Evolutionary conservation across 2,888 invertebrate genomes (phyloP).

Genomic region (Synanthedon vespiformis): DNA sequence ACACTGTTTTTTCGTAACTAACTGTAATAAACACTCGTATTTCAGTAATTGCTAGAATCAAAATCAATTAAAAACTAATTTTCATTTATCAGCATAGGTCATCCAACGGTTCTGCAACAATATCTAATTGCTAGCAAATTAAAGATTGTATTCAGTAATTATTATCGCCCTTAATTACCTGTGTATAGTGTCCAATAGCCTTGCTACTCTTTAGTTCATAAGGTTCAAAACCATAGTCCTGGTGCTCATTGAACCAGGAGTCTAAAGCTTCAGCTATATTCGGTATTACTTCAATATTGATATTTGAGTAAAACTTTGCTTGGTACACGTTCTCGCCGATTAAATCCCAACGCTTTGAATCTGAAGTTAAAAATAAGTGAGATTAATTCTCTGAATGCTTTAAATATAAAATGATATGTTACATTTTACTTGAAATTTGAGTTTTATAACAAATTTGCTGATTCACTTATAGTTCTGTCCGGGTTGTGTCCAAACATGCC

Average conservation of each 20-base stretch:
- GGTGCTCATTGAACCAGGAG: conserved; percentile 17
- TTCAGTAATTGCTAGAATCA: too few relatives aligned
- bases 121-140: too few relatives aligned
- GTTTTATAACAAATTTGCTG: neutral
- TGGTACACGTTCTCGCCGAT: conserved; percentile 20
- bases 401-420: too few relatives aligned
- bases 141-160: too few relatives aligned
- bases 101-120: too few relatives aligned
- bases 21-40: too few relatives aligned
- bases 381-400: too few relatives aligned
- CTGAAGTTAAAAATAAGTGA: conserved; percentile 5
- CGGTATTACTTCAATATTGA: conserved; percentile 8
- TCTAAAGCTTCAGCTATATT: conserved; percentile 16
- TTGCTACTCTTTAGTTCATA: conserved; percentile 11
- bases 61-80: too few relatives aligned
- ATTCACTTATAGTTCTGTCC: conserved; percentile 15
- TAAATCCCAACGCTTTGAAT: conserved; percentile 16
- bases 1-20: too few relatives aligned
- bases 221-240: conserved; percentile 15
- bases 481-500: conserved; percentile 18
- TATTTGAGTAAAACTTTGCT: conserved; percentile 10
- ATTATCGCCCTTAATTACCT: conserved; percentile 10
- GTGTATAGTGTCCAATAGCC: conserved; percentile 21
- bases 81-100: too few relatives aligned
- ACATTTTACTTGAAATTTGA: too few relatives aligned